phyloP scores from a whole-genome alignment of 2,888 invertebrate species.

The Frankliniella fusca region DNA sequence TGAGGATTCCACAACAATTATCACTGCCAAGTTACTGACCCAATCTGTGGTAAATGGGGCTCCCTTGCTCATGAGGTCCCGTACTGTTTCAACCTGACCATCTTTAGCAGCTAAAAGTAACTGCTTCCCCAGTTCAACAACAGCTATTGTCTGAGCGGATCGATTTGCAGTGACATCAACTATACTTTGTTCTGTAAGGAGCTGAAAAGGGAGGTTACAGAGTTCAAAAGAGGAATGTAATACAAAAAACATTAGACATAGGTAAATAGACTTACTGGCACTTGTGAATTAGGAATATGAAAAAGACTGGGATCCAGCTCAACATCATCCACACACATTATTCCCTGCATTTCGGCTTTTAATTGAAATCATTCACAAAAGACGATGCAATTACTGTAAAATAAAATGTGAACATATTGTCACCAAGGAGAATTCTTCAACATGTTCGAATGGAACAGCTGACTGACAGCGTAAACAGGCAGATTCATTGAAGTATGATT shows the following conservation, averaged over 20 bases:
- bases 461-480: too few relatives aligned
- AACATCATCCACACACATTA: conserved; percentile 11
- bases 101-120: conserved; percentile 73
- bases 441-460: too few relatives aligned
- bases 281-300: neutral
- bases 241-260: neutral
- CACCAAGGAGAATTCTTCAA: neutral
- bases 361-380: neutral
- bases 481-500: too few relatives aligned
- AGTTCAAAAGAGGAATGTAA: neutral
- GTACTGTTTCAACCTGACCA: conserved; percentile 72
- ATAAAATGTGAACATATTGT: neutral
- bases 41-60: conserved; percentile 91
- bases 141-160: conserved; percentile 47
- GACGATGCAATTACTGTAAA: neutral
- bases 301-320: conserved; percentile 40
- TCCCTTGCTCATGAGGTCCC: conserved; percentile 74
- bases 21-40: conserved; percentile 59
- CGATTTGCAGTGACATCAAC: conserved; percentile 34
- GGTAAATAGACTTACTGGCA: neutral
- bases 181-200: neutral
- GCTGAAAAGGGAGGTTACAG: neutral
- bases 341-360: conserved; percentile 2
- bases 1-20: neutral
- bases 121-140: conserved; percentile 78